Evolutionary conservation across 2,113 vertebrate species (phyloP), one percentile per base, ranked within the genome.

Genomic region (Aspidoscelis tigris): DNA sequence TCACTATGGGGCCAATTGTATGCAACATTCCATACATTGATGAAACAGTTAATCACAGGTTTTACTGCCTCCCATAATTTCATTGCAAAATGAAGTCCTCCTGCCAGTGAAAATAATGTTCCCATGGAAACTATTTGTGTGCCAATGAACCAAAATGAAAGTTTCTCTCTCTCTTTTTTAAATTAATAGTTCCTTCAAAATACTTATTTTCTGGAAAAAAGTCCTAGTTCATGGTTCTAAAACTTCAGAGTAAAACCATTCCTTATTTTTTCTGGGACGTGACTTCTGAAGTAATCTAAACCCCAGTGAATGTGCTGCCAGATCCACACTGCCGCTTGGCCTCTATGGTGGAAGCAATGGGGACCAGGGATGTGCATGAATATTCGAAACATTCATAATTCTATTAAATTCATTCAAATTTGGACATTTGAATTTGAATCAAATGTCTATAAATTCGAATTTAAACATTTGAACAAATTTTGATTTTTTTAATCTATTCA

Each of bases 71-170:
- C 82, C 39, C 84, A 75, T 87, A 80, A 91, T 92, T 92, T 93
- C 91, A 92, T 92, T 92, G 86, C 80, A 86, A 89, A 91, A 93
- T 81, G 85, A 94, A 80, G 24, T 82, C 33, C 87, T 83, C 44
- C 82, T 92, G 78, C 82, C 88, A 26, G 70, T 90, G 87, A 80
- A 85, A 76, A 39, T 64, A 55, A 83, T 86, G 93, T 95, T 95
- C 92, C 93, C 90, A 89, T 94, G 85, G 94, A 91, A 94, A 95
- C 92, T 81, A 75, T 61, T 92, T 86, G 21, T 84, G 33, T 78
- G 33, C 43, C 78, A 65, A 6, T 68, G 61, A 74, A 88, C 21
- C 47, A 86, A 78, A 90, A 81, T 33, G 69, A 89, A 88, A 79
- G 50, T 47, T 10, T 0, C 26, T 93, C 89, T 85, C 85, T 43